phyloP scores from a whole-genome alignment of 2,113 vertebrate genomes.

The Rutilus rutilus region DNA sequence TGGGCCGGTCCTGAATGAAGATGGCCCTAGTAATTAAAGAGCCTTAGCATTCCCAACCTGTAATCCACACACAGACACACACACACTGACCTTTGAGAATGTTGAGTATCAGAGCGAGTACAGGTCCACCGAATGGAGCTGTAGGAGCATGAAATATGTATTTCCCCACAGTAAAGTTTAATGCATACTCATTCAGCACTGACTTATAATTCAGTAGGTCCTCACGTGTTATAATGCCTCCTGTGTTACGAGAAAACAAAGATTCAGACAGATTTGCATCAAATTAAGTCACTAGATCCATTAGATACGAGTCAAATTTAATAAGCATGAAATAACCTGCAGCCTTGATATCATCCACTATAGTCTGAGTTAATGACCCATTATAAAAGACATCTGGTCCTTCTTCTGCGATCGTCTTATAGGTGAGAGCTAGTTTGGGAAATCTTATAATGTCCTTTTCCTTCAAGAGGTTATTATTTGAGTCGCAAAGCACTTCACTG shows the following conservation, averaged over 20 bases:
- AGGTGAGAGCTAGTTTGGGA: constrained; percentile 84
- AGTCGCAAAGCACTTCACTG: constrained; percentile 84
- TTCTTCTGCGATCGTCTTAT: constrained; percentile 84
- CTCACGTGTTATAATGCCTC: constrained; percentile 85
- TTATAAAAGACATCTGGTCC: constrained; percentile 90
- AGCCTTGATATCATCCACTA: constrained; percentile 82
- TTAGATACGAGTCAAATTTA: background rate
- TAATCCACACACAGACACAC: too few relatives aligned
- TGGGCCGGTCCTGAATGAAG: too few relatives aligned
- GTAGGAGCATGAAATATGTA: constrained; percentile 82
- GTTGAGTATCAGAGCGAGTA: constrained; percentile 90
- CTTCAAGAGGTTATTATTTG: constrained; percentile 80
- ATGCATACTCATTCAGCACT: constrained; percentile 73
- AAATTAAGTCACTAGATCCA: too few relatives aligned
- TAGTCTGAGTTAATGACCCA: constrained; percentile 84
- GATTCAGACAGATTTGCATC: background rate
- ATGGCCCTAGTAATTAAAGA: too few relatives aligned
- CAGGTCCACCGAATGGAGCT: constrained; percentile 88
- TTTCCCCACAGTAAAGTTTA: constrained; percentile 79
- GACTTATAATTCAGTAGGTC: constrained; percentile 84
- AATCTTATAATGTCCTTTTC: constrained; percentile 80
- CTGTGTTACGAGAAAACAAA: constrained; percentile 66
- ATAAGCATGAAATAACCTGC: constrained; percentile 70
- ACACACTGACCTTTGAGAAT: constrained; percentile 81
- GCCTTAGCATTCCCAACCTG: accelerated